phyloP scores from a whole-genome alignment of 2,797 vertebrate genomes.

The Melanotaenia boesemani region DNA sequence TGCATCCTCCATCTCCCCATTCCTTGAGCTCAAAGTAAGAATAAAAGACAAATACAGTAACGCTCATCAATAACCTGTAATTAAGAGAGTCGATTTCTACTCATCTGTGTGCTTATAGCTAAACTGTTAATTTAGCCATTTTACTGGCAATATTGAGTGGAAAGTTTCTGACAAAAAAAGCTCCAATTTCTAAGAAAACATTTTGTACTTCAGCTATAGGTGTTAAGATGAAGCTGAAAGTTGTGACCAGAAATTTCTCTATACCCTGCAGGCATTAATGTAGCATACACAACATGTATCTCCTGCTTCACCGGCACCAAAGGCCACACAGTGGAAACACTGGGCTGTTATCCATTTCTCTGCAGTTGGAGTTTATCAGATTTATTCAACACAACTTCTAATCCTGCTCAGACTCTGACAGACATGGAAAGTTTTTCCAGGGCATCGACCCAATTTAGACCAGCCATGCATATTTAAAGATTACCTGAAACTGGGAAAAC shows the following conservation, averaged over 20 bases:
- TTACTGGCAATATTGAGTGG: too few species aligned
- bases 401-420: conserved; percentile 14
- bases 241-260: neutral
- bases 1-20: neutral
- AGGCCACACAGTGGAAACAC: conserved; percentile 34
- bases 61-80: neutral
- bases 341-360: conserved; percentile 25
- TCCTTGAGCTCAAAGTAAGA: neutral
- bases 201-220: neutral
- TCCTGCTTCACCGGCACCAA: conserved; percentile 52
- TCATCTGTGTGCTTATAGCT: neutral
- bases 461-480: conserved; percentile 6
- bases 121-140: neutral
- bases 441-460: conserved; percentile 37
- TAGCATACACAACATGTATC: conserved; percentile 44
- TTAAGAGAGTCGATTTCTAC: neutral
- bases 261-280: conserved; percentile 18
- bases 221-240: conserved; percentile 20
- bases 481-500: conserved; percentile 21
- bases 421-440: neutral
- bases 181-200: neutral
- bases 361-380: conserved; percentile 8
- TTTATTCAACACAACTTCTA: conserved; percentile 22
- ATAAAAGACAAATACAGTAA: neutral
- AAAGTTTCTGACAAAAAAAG: conserved; percentile 8